phyloP scores from a whole-genome alignment of 2,797 vertebrate genomes.

The Knipowitschia caucasica region DNA sequence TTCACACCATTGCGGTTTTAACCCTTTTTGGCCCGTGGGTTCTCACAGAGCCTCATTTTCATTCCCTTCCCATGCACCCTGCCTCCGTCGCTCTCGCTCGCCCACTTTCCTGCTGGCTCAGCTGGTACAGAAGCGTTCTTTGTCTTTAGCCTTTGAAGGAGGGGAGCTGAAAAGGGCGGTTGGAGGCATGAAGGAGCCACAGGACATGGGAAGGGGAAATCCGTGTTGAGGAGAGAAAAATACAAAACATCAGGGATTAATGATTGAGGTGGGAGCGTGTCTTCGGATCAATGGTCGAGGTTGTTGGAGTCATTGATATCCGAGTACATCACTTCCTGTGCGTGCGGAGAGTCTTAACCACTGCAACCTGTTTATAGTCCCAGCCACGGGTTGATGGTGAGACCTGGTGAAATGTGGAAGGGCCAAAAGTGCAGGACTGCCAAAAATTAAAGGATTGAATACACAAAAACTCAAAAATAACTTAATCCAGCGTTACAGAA shows the following conservation, averaged over 20 bases:
- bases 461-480: too few relatives aligned
- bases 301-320: constrained; percentile 64
- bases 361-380: constrained; percentile 24
- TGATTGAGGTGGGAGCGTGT: constrained; percentile 17
- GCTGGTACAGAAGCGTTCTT: constrained; percentile 63
- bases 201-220: constrained; percentile 20
- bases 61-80: constrained; percentile 22
- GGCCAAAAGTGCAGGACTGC: too few relatives aligned
- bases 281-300: constrained; percentile 51
- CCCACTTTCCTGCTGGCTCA: constrained; percentile 62
- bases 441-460: too few relatives aligned
- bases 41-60: constrained; percentile 28
- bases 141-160: constrained; percentile 65
- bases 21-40: constrained; percentile 1
- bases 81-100: constrained; percentile 21
- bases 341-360: constrained; percentile 24
- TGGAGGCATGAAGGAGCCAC: constrained; percentile 7
- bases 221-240: constrained; percentile 22
- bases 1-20: constrained; percentile 5
- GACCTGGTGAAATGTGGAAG: too few relatives aligned
- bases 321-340: constrained; percentile 46
- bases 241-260: constrained; percentile 10
- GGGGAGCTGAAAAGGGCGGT: constrained; percentile 35
- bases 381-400: neutral
- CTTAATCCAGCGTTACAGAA: too few relatives aligned